Evolutionary conservation across 2,797 vertebrate species (phyloP), one percentile per base, ranked within the genome.

Genomic region (Neosalanx taihuensis): DNA sequence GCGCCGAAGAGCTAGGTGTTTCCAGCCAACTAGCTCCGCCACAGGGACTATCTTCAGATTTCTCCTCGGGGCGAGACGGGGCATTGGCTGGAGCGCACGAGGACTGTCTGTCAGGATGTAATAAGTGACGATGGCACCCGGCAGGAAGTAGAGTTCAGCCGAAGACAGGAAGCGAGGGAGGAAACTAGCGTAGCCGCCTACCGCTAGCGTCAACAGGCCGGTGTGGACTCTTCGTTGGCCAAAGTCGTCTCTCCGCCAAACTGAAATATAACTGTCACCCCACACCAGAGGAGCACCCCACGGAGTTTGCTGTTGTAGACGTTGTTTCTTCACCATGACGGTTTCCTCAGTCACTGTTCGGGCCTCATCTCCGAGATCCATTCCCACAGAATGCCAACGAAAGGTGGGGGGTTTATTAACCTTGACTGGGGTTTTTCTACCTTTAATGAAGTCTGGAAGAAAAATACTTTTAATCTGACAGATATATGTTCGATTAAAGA

Each of bases 101-200:
- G 91, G 88, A 4, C 74, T 88, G 81, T 94, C 93, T n/a, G 92
- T 93, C 74, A 94, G 90, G 46, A 93, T 77, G 79, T 92, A 94
- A 74, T 94, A 94, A 6, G 87, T 93, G 75, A 94, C 92, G 1
- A 7, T 74, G 41, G 92, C 87, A 59, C 88, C 88, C 0, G 89
- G 85, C 57, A 94, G 90, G 56, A 95, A 95, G 87, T 90, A 75
- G 5, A 69, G 74, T 77, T 94, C 93, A 13, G 93, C 93, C 2
- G 93, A 92, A 3, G 79, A 83, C 68, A 94, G 71, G 79, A 94
- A 93, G 58, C 82, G 84, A 1, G 66, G 76, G 4, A 92, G 57
- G 17, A 88, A 92, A 35, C 72, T 82, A 64, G 86, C 88, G 10
- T 93, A 92, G 2, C 85, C 87, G 62, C 92, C 93, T 62, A 93